phyloP scores from a whole-genome alignment of 2,797 vertebrate species.

The Pogoniulus pusillus region DNA sequence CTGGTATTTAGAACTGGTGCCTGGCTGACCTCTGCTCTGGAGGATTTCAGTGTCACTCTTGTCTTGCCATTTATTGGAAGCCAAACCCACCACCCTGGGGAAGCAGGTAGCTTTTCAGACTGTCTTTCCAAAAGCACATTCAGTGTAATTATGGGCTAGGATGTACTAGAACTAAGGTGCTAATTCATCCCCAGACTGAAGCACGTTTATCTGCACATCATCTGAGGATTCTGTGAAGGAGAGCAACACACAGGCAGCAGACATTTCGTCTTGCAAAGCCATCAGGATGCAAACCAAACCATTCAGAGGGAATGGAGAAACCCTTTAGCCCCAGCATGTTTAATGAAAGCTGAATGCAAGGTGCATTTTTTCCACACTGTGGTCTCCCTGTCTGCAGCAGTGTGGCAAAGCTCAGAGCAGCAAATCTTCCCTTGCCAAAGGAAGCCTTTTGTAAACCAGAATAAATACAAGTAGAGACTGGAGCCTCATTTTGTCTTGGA shows the following conservation, averaged over 20 bases:
- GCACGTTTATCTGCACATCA: neutral
- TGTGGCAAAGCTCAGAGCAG: neutral
- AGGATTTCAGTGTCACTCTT: neutral
- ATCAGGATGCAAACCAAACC: neutral
- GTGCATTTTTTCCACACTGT: neutral
- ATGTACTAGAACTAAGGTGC: conserved; percentile 8
- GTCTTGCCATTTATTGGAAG: neutral
- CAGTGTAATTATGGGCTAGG: neutral
- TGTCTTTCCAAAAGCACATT: neutral
- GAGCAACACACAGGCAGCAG: neutral
- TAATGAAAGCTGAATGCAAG: neutral
- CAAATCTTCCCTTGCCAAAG: neutral
- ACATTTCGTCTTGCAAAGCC: neutral
- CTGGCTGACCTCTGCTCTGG: neutral
- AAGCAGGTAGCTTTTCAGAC: conserved; percentile 5
- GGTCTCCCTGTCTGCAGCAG: neutral
- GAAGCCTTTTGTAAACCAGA: conserved; percentile 12
- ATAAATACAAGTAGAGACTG: neutral
- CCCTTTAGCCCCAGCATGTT: neutral
- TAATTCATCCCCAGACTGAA: neutral
- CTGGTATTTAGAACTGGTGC: neutral
- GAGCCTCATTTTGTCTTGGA: neutral
- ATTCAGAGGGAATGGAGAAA: neutral
- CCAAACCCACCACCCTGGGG: neutral
- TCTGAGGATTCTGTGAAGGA: neutral